These are phyloP conservation scores for Phaethon lepturus DNA, from an alignment of 2,113 vertebrate genomes.

Conservation along the genomic window DNA sequence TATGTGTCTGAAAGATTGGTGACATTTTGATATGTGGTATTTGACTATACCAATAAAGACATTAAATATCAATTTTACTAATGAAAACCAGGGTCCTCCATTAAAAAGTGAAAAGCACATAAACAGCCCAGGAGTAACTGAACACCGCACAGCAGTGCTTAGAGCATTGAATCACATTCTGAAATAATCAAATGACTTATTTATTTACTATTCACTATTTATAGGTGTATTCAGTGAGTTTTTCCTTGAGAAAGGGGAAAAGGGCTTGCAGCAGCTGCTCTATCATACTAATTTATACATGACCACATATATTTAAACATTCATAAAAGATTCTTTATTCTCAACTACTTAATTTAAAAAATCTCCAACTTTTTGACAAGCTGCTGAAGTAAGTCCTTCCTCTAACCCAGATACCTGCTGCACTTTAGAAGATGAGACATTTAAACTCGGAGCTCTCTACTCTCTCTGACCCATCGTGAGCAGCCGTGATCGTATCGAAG, in stretches of 20 bases:
- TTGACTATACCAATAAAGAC: neutral
- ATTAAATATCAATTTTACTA: neutral
- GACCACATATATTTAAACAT: neutral
- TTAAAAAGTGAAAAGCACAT: neutral
- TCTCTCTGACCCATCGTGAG: neutral
- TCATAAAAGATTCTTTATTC: neutral
- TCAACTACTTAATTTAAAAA: neutral
- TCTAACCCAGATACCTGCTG: neutral
- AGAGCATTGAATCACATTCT: neutral
- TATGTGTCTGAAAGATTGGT: neutral
- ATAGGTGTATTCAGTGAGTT: neutral
- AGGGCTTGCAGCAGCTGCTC: neutral
- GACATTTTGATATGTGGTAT: neutral
- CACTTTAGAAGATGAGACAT: neutral
- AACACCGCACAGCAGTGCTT: neutral
- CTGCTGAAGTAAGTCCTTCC: neutral
- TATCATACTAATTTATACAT: neutral
- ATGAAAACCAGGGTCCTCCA: neutral
- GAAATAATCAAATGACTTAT: neutral
- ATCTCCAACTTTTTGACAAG: neutral
- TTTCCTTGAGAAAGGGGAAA: neutral
- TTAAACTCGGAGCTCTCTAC: neutral
- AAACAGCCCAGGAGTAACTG: neutral
- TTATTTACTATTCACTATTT: neutral
- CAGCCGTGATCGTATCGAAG: accelerated